A percentile compares a stretch with the other conserved stretches of the same genome.
phyloP scores from a whole-genome alignment of 1,140 invertebrate species.

The Drosophila bocqueti region DNA sequence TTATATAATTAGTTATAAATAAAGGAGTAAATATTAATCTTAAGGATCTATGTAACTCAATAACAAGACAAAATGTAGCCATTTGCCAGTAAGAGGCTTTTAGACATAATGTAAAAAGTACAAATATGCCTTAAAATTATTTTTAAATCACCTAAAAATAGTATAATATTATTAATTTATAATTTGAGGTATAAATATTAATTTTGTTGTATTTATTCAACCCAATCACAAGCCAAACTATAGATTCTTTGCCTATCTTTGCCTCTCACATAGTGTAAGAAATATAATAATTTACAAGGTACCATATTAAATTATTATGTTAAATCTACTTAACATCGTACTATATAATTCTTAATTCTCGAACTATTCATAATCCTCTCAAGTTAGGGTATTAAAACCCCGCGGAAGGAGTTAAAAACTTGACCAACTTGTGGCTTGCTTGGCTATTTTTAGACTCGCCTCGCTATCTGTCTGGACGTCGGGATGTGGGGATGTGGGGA shows the following conservation, averaged over 20 bases:
- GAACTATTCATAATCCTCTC: neutral
- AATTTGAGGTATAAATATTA: neutral
- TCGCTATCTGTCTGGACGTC: conserved; percentile 45
- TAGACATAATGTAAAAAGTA: no score
- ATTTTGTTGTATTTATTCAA: neutral
- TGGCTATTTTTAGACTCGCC: conserved; percentile 68
- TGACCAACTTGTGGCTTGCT: conserved; percentile 72
- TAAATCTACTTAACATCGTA: neutral
- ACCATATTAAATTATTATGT: neutral
- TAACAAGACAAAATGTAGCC: no score
- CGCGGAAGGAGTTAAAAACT: conserved; percentile 46
- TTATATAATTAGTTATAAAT: neutral
- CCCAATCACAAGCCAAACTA: neutral
- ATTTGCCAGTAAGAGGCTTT: no score
- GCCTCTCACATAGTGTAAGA: neutral
- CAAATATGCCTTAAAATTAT: neutral
- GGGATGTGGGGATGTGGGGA: neutral
- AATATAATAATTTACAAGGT: neutral
- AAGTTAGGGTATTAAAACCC: neutral
- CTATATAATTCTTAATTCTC: neutral
- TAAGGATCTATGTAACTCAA: neutral
- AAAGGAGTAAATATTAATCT: neutral
- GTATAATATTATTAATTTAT: neutral
- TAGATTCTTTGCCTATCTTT: neutral
- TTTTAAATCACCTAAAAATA: neutral